Percentiles rank a stretch among this genome's conserved stretches.
Conservation (phyloP, 35 echinoderm and acorn worm species). For the Acanthaster planci region DNA sequence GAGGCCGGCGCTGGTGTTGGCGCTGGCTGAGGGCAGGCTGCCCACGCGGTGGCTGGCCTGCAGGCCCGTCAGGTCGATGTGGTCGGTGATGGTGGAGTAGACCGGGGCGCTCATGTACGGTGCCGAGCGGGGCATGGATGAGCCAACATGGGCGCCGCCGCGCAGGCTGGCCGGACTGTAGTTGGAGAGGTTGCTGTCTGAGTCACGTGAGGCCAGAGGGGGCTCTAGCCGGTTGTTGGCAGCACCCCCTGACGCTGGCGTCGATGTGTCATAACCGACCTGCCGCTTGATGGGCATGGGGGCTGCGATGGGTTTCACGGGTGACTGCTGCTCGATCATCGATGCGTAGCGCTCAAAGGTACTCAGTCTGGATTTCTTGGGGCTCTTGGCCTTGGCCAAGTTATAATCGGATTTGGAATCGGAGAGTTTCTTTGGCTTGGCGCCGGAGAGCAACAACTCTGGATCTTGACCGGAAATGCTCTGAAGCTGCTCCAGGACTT, state of each 20-base stretch:
- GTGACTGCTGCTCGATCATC: conserved; percentile 52
- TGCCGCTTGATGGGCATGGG: conserved; percentile 71
- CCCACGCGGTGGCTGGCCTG: conserved; percentile 19
- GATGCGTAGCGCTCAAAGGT: conserved; percentile 92
- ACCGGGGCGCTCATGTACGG: conserved; percentile 83
- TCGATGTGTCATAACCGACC: conserved; percentile 31
- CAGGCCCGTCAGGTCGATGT: conserved; percentile 67
- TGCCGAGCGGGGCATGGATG: conserved; percentile 75
- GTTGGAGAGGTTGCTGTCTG: conserved; percentile 81
- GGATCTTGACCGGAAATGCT: not conserved
- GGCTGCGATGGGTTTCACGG: conserved; percentile 26
- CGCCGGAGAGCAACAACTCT: not conserved
- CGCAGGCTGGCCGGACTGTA: conserved; percentile 76
- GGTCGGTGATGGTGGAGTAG: conserved; percentile 90
- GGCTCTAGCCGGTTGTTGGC: not conserved
- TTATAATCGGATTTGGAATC: not conserved
- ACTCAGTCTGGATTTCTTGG: conserved; percentile 59
- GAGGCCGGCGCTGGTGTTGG: conserved; percentile 49
- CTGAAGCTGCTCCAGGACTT: not conserved
- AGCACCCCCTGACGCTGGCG: not conserved
- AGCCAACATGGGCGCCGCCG: not conserved
- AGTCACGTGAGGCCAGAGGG: conserved; percentile 55
- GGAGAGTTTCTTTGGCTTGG: conserved; percentile 1
- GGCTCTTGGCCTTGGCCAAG: conserved; percentile 27
- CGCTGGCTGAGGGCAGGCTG: not conserved